Conservation (phyloP, 92 coral and sea anemone genomes). For the Palythoa grandis region DNA sequence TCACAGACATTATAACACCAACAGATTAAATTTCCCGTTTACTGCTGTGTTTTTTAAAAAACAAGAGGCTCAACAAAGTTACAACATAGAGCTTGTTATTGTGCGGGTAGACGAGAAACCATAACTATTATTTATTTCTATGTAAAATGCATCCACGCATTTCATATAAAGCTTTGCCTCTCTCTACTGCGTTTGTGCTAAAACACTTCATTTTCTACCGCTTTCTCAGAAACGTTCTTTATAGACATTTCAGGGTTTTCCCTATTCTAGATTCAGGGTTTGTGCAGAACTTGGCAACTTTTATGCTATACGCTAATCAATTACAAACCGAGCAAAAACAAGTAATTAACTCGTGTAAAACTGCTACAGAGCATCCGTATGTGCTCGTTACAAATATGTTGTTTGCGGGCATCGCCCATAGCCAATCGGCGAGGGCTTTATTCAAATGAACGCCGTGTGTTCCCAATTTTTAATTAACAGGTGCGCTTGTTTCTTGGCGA, state of each 20-base stretch:
- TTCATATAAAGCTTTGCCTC: neutral
- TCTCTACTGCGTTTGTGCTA: neutral
- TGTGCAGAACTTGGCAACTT: neutral
- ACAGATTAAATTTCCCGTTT: neutral
- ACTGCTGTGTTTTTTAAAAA: neutral
- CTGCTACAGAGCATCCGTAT: slow-evolving; percentile 26
- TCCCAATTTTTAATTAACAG: slow-evolving; percentile 37
- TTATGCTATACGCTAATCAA: slow-evolving; percentile 8
- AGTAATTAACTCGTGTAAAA: slow-evolving; percentile 32
- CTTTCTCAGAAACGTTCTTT: neutral
- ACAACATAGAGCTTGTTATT: neutral
- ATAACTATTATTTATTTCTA: neutral
- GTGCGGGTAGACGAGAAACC: slow-evolving; percentile 9
- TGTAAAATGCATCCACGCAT: neutral
- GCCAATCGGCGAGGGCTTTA: slow-evolving; percentile 10
- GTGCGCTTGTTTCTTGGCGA: slow-evolving; percentile 27
- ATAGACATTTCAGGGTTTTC: neutral
- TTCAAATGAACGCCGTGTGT: slow-evolving; percentile 22
- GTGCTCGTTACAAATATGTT: slow-evolving; percentile 22
- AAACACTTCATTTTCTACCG: neutral
- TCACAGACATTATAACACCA: neutral
- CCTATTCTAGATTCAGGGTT: neutral
- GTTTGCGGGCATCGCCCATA: neutral
- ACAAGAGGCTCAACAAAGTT: neutral
- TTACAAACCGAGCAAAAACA: slow-evolving; percentile 28